Evolutionary conservation across 2,888 invertebrate genomes (phyloP).

Genomic region (Hedychridium roseum): DNA sequence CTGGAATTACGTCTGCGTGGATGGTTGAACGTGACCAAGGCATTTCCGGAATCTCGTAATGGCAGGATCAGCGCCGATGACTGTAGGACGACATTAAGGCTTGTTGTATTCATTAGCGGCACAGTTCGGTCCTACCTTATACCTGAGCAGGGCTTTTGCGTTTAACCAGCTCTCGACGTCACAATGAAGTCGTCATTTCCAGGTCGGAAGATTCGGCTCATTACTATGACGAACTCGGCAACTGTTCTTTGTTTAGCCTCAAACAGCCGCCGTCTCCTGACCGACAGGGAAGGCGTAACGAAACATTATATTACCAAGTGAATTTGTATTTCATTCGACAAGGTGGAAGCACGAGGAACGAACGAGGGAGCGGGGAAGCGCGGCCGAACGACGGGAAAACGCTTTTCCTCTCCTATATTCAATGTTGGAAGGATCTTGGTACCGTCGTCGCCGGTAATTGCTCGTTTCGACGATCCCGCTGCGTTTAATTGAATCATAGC

Average conservation of each 20-base stretch:
- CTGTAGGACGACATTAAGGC: background rate
- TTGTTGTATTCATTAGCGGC: too few relatives aligned
- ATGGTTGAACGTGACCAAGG: conserved; percentile 9
- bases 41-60: background rate
- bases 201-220: conserved; percentile 28
- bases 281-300: too few relatives aligned
- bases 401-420: background rate
- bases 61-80: background rate
- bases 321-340: too few relatives aligned
- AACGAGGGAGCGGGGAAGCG: background rate
- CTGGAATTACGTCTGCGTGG: conserved; percentile 16
- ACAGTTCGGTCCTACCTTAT: conserved; percentile 16
- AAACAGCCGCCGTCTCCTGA: conserved; percentile 20
- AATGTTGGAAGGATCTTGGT: background rate
- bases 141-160: conserved; percentile 11
- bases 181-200: conserved; percentile 45
- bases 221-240: conserved; percentile 25
- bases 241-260: conserved; percentile 19
- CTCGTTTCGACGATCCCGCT: conserved; percentile 38
- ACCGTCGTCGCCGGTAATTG: conserved; percentile 39
- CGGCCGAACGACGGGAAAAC: background rate
- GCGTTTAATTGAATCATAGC: conserved; percentile 48
- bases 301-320: too few relatives aligned
- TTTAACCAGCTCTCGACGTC: conserved; percentile 18
- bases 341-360: too few relatives aligned